Base-by-base conservation (phyloP, 1,140 invertebrate genomes). In the Drosophila funebris region DNA sequence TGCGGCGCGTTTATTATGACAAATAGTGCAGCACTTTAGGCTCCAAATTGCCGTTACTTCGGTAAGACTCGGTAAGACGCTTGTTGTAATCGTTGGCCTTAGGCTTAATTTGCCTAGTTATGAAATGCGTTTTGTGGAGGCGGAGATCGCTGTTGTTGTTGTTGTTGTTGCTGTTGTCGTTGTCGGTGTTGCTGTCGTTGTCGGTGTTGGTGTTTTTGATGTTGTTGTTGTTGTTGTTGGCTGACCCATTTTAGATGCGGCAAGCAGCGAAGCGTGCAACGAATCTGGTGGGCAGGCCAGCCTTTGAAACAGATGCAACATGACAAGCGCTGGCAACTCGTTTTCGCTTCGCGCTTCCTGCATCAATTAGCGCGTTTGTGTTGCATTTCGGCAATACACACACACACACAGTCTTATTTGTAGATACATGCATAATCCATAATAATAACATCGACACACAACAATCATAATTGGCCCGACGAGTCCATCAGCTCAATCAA, bases 11-110 rank as follows among this genome's bases (percentile, higher is more conserved):
- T 90, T 85, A 90, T 90, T 90, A 90, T 90, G 85, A 90, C 85
- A 90, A 90, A 90, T 90, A 90, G 85, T 90, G 80, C 83, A 87
- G 67, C 83, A 70, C 69, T 85, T 87, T 85, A 73, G 78, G 78
- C 66, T 70, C 61, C 60, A 62, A 85, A 85, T 90, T 90, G 85
- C 84, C 84, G 85, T 89, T 89, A 85, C 66, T 70, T 46, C 11
- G 31, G 69, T 77, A 76, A 85, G 77, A 60, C 76, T 14, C 14
- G 48, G 60, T 84, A 76, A 84, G 80, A 73, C 80, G 81, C 73
- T 84, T 78, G 79, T 84, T 76, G 80, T 63, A 66, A 54, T 74
- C 44, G 53, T 43, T 57, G 41, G 82, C 82, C 82, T 87, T 73
- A 78, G 82, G 82, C 82, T 82, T 85, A 87, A 85, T 85, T 87